A percentile compares a stretch with the other conserved stretches of the same genome.
Conservation (phyloP, 2,888 invertebrate genomes). For the Sialis fuliginosa region DNA sequence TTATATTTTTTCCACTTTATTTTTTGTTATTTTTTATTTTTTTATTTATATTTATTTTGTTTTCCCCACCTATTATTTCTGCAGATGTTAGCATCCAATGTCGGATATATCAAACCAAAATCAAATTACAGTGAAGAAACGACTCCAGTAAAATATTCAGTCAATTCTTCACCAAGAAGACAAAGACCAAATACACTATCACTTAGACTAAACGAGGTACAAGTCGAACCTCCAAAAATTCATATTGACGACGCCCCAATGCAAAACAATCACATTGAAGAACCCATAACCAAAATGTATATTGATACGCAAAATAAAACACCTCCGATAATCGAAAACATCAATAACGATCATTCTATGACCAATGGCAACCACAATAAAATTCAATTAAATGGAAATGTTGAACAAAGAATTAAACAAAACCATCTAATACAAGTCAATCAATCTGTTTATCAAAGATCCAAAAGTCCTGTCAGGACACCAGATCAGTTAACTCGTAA, state of each 20-base stretch:
- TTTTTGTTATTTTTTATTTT: not conserved
- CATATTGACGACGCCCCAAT: not conserved
- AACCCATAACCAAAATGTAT: not conserved
- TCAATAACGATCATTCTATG: not conserved
- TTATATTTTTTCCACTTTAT: not conserved
- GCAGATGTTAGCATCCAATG: conserved; percentile 8
- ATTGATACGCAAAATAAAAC: not conserved
- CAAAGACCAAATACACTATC: conserved; percentile 32
- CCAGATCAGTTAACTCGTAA: conserved; percentile 35
- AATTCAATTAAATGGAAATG: conserved; percentile 5
- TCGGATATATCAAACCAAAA: conserved; percentile 4
- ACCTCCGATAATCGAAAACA: not conserved
- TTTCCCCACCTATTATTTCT: conserved; percentile 4
- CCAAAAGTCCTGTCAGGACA: conserved; percentile 10
- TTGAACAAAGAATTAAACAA: conserved; percentile 6
- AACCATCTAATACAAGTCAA: no score
- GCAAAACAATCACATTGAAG: not conserved
- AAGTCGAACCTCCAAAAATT: conserved; percentile 15
- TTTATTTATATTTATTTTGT: not conserved
- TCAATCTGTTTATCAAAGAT: not conserved
- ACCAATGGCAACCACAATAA: conserved; percentile 4
- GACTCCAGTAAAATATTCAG: conserved; percentile 5
- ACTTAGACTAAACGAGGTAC: conserved; percentile 28
- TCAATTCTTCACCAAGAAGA: conserved; percentile 16
- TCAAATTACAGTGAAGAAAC: conserved; percentile 9